Conservation (phyloP, 1,140 invertebrate genomes). For the Drosophila suzukii region DNA sequence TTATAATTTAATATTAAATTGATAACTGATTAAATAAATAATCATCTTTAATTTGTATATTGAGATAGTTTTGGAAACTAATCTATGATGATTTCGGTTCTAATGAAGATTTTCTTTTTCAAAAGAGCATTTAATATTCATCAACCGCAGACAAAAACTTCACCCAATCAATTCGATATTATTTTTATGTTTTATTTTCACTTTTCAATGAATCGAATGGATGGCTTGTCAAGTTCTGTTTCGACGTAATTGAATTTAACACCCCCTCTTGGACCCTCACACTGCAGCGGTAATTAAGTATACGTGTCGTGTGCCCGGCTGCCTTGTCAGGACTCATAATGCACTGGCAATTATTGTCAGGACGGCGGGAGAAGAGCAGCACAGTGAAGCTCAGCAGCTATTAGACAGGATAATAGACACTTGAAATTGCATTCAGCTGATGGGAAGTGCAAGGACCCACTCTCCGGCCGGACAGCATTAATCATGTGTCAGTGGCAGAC, state of each 20-base stretch:
- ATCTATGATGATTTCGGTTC: too few species aligned
- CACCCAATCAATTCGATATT: conserved; percentile 15
- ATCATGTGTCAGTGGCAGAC: conserved; percentile 57
- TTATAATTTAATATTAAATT: too few species aligned
- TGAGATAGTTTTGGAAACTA: too few species aligned
- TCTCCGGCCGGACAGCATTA: conserved; percentile 49
- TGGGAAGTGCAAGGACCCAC: conserved; percentile 36
- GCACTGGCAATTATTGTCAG: conserved; percentile 26
- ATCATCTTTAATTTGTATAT: too few species aligned
- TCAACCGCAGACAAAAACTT: neutral
- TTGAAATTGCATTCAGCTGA: conserved; percentile 53
- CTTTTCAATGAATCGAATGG: conserved; percentile 28
- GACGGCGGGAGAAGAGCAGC: conserved; percentile 19
- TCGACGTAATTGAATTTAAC: conserved; percentile 60
- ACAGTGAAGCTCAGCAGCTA: conserved; percentile 23
- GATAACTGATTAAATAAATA: too few species aligned
- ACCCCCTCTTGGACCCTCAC: neutral
- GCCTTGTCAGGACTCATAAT: conserved; percentile 35
- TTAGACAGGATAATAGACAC: conserved; percentile 57
- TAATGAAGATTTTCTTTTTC: neutral
- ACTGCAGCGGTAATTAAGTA: conserved; percentile 42
- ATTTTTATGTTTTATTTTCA: conserved; percentile 36
- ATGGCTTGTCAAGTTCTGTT: conserved; percentile 56
- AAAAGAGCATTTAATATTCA: neutral
- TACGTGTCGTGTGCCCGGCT: conserved; percentile 38